A percentile compares a stretch with the other conserved stretches of the same genome.
These are phyloP conservation scores for Conops quadrifasciatus DNA, from an alignment of 2,888 invertebrate species.

Conservation along the genomic window DNA sequence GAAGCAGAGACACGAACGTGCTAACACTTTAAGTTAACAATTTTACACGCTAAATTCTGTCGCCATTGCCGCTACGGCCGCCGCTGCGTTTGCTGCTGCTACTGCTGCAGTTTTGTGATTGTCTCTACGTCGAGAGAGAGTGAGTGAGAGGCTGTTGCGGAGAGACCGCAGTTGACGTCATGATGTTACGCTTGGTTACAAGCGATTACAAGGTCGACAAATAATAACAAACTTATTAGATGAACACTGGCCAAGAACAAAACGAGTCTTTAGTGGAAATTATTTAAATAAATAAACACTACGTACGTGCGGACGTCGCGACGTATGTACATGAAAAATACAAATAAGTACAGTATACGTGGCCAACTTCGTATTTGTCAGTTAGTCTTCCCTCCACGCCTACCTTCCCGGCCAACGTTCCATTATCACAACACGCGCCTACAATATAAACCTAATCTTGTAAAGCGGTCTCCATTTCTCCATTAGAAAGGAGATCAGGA, in stretches of 20 bases:
- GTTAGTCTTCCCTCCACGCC: too few relatives aligned
- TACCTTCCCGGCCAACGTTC: too few relatives aligned
- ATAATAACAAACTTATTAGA: slow-evolving; percentile 5
- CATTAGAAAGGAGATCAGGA: too few relatives aligned
- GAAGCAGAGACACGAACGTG: slow-evolving; percentile 16
- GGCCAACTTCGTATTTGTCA: not conserved
- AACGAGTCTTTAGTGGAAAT: slow-evolving; percentile 3
- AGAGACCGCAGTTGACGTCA: slow-evolving; percentile 4
- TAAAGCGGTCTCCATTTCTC: too few relatives aligned
- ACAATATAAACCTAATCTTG: too few relatives aligned
- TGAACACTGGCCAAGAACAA: not conserved
- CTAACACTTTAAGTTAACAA: slow-evolving; percentile 31
- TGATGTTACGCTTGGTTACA: not conserved
- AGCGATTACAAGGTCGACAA: slow-evolving; percentile 15
- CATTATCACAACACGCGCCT: too few relatives aligned
- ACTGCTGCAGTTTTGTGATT: not conserved
- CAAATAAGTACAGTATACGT: not conserved
- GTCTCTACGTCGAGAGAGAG: not conserved
- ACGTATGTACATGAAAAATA: not conserved
- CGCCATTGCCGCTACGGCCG: not conserved
- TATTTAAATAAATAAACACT: slow-evolving; percentile 4
- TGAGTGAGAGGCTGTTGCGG: not conserved
- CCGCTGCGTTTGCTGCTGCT: not conserved
- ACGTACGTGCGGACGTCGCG: not conserved
- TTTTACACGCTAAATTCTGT: slow-evolving; percentile 27